phyloP scores from a whole-genome alignment of 1,140 invertebrate species.

The Bathynomus jamesi region DNA sequence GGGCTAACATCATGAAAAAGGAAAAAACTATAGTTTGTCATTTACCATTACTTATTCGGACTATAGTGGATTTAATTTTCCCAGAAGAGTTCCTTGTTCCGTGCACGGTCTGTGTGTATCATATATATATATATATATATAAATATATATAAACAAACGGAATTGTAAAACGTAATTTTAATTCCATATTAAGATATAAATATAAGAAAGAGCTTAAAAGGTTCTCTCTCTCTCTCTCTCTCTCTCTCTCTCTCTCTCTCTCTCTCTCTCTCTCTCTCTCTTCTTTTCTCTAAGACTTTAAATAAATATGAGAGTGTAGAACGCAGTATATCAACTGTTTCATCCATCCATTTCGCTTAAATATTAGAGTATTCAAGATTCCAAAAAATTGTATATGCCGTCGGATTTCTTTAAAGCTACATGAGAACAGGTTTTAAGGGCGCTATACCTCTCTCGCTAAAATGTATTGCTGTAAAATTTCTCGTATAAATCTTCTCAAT shows the following conservation, averaged over 20 bases:
- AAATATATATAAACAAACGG: too few relatives aligned
- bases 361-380: not conserved
- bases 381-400: not conserved
- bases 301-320: not conserved
- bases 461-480: conserved; percentile 1
- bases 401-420: not conserved
- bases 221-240: not conserved
- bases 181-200: too few relatives aligned
- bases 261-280: not conserved
- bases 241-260: not conserved
- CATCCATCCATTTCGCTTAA: not conserved
- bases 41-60: too few relatives aligned
- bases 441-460: not conserved
- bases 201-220: too few relatives aligned
- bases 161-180: too few relatives aligned
- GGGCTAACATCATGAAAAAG: too few relatives aligned
- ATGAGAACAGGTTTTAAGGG: not conserved
- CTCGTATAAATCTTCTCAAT: conserved; percentile 1
- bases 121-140: too few relatives aligned
- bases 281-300: not conserved
- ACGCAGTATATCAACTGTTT: not conserved
- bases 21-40: too few relatives aligned
- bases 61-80: too few relatives aligned
- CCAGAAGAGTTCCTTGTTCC: too few relatives aligned
- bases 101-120: too few relatives aligned